These are phyloP conservation scores for Drosophila barbarae DNA, from an alignment of 2,888 invertebrate genomes.

Conservation along the genomic window DNA sequence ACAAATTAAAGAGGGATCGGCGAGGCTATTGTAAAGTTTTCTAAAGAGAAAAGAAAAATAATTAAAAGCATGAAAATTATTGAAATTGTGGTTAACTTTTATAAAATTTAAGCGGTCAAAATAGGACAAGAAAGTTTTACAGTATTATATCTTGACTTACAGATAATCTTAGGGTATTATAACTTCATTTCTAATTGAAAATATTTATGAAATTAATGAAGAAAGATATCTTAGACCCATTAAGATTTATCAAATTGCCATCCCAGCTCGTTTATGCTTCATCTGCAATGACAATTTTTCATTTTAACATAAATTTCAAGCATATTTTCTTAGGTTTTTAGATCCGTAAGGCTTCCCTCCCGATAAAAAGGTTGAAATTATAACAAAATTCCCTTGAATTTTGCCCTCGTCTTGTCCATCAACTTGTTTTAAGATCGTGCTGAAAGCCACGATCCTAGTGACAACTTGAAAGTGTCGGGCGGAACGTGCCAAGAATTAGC, in stretches of 20 bases:
- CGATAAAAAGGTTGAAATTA: neutral
- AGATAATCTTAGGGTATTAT: neutral
- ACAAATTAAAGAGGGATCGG: conserved; percentile 14
- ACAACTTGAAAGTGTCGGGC: conserved; percentile 3
- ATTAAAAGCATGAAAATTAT: neutral
- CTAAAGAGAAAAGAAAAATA: neutral
- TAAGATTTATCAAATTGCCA: neutral
- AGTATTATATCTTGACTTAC: neutral
- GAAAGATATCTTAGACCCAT: neutral
- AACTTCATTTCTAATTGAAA: neutral
- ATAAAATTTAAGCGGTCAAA: neutral
- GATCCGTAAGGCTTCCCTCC: neutral
- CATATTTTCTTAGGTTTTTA: neutral
- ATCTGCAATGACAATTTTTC: neutral
- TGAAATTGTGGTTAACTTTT: neutral
- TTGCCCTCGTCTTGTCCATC: neutral
- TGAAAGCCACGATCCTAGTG: conserved; percentile 16
- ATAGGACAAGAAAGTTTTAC: neutral
- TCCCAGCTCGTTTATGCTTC: neutral
- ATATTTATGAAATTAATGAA: neutral
- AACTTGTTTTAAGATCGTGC: conserved; percentile 16
- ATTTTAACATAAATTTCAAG: neutral
- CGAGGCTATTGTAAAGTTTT: neutral
- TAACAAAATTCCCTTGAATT: conserved; percentile 5
- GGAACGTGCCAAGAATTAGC: neutral